A percentile compares a stretch with the other conserved stretches of the same genome.
phyloP scores from a whole-genome alignment of 2,113 vertebrate species.

The Siniperca knerii region DNA sequence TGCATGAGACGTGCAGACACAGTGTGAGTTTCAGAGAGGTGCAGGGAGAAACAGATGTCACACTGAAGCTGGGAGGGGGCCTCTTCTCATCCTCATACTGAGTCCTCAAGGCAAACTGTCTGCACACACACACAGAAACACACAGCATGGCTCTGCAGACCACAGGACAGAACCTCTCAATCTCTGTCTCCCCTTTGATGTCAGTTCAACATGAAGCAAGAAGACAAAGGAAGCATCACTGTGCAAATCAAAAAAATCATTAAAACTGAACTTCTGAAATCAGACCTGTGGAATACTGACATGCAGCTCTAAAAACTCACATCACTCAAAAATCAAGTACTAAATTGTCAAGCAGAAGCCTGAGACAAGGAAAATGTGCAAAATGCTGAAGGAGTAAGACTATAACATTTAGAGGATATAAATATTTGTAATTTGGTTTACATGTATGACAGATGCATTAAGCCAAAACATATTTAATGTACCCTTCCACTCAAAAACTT shows the following conservation, averaged over 20 bases:
- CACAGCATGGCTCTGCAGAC: slow-evolving; percentile 32
- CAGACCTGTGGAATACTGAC: slow-evolving; percentile 17
- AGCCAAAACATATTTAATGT: neutral
- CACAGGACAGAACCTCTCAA: slow-evolving; percentile 29
- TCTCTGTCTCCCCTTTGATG: slow-evolving; percentile 47
- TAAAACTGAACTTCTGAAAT: neutral
- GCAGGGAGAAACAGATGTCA: slow-evolving; percentile 69
- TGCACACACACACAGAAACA: slow-evolving; percentile 19
- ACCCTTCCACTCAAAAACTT: no score
- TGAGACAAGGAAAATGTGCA: neutral
- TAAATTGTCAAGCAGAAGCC: neutral
- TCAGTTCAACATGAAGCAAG: slow-evolving; percentile 45
- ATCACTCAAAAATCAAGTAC: neutral
- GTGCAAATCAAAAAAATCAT: slow-evolving; percentile 22
- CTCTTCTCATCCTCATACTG: slow-evolving; percentile 32
- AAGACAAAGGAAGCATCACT: slow-evolving; percentile 28
- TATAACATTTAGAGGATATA: neutral
- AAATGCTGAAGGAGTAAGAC: neutral
- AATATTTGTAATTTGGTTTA: neutral
- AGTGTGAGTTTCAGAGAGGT: slow-evolving; percentile 47
- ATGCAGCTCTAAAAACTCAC: neutral
- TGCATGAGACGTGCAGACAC: slow-evolving; percentile 25
- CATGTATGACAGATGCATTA: neutral
- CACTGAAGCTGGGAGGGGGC: slow-evolving; percentile 51
- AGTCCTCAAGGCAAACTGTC: slow-evolving; percentile 47